phyloP scores from a whole-genome alignment of 2,113 vertebrate species.

The Prochilodus magdalenae region DNA sequence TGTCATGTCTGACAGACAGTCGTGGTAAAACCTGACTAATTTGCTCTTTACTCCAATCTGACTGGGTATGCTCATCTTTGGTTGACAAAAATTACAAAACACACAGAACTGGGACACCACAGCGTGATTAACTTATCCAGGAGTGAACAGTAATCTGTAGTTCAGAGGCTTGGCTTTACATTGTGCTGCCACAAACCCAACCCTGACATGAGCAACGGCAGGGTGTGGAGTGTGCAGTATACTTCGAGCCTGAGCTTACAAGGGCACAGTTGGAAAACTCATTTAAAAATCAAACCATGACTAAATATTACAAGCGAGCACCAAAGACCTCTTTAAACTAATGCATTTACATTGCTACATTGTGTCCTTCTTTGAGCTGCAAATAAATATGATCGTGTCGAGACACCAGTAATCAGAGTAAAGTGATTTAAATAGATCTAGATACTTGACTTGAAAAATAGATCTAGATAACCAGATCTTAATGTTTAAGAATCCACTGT shows the following conservation, averaged over 20 bases:
- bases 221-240: constrained; percentile 15
- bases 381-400: not conserved
- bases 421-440: not conserved
- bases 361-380: not conserved
- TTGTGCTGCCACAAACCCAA: constrained; percentile 5
- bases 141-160: not conserved
- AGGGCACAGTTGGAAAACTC: not conserved
- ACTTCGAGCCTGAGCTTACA: constrained; percentile 2
- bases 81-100: not conserved
- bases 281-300: constrained; percentile 1
- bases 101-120: constrained; percentile 1
- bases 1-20: not conserved
- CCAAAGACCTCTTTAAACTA: too few relatives aligned
- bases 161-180: not conserved
- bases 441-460: too few relatives aligned
- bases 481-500: not conserved
- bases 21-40: not conserved
- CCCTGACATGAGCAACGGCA: constrained; percentile 28
- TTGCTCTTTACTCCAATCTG: not conserved
- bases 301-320: too few relatives aligned
- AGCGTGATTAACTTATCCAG: not conserved
- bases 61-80: constrained; percentile 3
- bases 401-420: not conserved
- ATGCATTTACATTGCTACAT: too few relatives aligned
- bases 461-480: too few relatives aligned